Evolutionary conservation across 2,888 invertebrate genomes (phyloP).

Genomic region (Colletes collaris): DNA sequence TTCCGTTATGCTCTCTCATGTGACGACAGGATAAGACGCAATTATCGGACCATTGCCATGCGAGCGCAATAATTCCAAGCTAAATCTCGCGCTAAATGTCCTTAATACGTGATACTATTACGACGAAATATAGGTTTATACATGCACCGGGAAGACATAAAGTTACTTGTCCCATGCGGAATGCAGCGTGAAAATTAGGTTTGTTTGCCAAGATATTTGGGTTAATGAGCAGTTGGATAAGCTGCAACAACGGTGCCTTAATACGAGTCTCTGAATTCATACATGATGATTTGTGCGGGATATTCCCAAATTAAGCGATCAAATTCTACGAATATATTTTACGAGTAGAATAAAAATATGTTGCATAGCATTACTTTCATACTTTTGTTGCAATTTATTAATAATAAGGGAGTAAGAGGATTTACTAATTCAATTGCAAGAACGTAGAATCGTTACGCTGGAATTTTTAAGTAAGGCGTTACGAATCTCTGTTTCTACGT

Average conservation of each 20-base stretch:
- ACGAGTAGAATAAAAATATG: too few species aligned
- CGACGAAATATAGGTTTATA: conserved; percentile 23
- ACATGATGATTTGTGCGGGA: not conserved
- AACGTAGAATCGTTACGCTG: not conserved
- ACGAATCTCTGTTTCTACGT: too few species aligned
- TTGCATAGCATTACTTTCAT: too few species aligned
- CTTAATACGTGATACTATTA: conserved; percentile 28
- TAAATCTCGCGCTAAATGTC: conserved; percentile 29
- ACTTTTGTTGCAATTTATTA: too few species aligned
- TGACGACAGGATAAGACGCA: conserved; percentile 18
- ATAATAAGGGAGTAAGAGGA: too few species aligned
- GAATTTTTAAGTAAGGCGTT: too few species aligned
- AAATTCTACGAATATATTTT: too few species aligned
- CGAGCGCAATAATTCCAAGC: conserved; percentile 35
- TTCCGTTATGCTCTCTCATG: too few species aligned
- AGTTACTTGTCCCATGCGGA: conserved; percentile 17
- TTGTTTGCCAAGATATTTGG: conserved; percentile 66
- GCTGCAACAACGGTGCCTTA: conserved; percentile 19
- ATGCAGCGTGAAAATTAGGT: conserved; percentile 38
- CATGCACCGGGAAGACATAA: conserved; percentile 17
- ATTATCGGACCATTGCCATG: conserved; percentile 9
- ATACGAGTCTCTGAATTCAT: conserved; percentile 11
- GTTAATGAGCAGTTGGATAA: conserved; percentile 68
- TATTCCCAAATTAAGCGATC: too few species aligned
- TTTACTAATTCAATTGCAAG: too few species aligned